These are phyloP conservation scores for Gobius niger DNA, from an alignment of 2,113 vertebrate genomes.

Conservation along the genomic window DNA sequence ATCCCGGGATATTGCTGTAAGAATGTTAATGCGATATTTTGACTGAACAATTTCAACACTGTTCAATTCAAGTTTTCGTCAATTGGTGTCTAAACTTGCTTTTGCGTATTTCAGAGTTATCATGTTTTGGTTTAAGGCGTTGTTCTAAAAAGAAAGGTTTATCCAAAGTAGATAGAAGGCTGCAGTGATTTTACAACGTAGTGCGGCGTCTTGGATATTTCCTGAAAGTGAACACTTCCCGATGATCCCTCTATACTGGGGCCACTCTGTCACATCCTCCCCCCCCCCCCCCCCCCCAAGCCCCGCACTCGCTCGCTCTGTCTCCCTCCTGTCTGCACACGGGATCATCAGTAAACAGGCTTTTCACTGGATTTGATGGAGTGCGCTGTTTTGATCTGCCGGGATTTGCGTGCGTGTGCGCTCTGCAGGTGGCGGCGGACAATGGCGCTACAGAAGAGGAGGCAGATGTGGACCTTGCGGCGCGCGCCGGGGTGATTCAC, in stretches of 20 bases:
- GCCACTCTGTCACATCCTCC: constrained; percentile 25
- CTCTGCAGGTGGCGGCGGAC: constrained; percentile 65
- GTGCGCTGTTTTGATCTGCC: constrained; percentile 62
- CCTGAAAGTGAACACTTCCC: too few species aligned
- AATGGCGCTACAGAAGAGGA: constrained; percentile 48
- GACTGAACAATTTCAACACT: too few species aligned
- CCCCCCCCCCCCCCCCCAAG: constrained; percentile 25
- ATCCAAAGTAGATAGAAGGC: too few species aligned
- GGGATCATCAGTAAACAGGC: constrained; percentile 66
- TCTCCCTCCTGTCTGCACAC: constrained; percentile 54
- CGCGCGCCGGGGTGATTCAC: not conserved
- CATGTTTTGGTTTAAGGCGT: too few species aligned
- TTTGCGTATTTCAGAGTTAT: too few species aligned
- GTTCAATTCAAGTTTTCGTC: too few species aligned
- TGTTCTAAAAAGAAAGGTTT: too few species aligned
- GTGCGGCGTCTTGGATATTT: too few species aligned
- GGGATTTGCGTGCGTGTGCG: constrained; percentile 47
- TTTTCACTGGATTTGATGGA: constrained; percentile 68
- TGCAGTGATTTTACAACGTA: too few species aligned
- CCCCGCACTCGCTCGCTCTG: constrained; percentile 29
- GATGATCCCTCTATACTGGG: not conserved
- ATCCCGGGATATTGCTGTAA: too few species aligned
- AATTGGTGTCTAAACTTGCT: too few species aligned
- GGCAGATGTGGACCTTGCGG: constrained; percentile 8
- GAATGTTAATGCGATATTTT: too few species aligned